Evolutionary conservation across 2,113 vertebrate species (phyloP).

Genomic region (Notechis scutatus): DNA sequence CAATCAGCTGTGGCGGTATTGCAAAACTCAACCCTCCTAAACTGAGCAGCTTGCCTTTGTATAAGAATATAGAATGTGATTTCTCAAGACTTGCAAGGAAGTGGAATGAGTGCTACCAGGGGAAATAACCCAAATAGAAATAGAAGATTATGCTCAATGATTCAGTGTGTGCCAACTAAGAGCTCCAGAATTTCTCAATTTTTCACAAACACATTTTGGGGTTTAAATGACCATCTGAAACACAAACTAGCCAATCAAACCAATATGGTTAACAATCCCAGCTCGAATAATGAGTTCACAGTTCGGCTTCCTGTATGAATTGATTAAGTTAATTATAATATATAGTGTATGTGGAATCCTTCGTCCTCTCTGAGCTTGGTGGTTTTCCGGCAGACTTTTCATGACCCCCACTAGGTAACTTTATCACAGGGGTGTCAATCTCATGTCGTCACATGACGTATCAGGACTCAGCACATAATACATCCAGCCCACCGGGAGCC

Average conservation of each 20-base stretch:
- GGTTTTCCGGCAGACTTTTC: neutral
- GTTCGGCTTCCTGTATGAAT: neutral
- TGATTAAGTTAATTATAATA: neutral
- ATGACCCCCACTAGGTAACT: neutral
- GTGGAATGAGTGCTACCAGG: accelerated
- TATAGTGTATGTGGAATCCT: neutral
- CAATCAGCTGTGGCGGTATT: neutral
- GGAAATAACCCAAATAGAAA: neutral
- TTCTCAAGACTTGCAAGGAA: neutral
- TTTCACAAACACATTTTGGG: neutral
- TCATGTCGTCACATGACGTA: too few relatives aligned
- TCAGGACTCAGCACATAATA: too few relatives aligned
- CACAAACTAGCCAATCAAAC: neutral
- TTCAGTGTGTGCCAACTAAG: neutral
- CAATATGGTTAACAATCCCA: neutral
- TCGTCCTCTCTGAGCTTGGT: neutral
- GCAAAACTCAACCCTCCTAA: neutral
- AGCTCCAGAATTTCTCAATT: neutral
- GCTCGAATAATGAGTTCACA: neutral
- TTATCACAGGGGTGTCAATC: neutral
- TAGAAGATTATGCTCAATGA: neutral
- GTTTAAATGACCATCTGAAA: neutral
- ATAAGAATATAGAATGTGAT: neutral
- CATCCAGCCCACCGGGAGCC: too few relatives aligned
- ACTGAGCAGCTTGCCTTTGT: neutral